Percentiles rank a stretch among this genome's conserved stretches.
Conservation (phyloP, 37 sponge, comb jelly and placozoan species). For the Ianthella basta region DNA sequence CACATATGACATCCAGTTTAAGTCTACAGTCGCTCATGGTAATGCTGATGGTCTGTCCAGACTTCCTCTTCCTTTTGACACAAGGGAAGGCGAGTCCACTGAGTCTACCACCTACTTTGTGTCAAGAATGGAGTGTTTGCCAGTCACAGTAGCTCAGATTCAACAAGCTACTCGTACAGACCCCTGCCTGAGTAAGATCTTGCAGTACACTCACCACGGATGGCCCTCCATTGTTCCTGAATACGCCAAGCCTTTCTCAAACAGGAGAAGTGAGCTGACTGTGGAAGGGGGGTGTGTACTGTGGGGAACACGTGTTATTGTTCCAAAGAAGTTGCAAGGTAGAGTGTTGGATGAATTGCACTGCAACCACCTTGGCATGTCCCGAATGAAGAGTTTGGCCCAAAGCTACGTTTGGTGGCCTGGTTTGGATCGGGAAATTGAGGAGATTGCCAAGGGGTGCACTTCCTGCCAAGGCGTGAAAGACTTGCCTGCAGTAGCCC, state of each 20-base stretch:
- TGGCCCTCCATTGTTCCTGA: conserved; percentile 30
- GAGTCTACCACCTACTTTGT: not conserved
- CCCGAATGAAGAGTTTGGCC: conserved; percentile 38
- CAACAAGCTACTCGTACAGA: conserved; percentile 13
- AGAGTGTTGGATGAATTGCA: conserved; percentile 15
- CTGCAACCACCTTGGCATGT: conserved; percentile 13
- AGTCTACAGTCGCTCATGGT: conserved; percentile 6
- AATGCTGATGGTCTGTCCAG: conserved; percentile 37
- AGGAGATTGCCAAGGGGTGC: conserved; percentile 1
- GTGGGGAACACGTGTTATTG: conserved; percentile 49
- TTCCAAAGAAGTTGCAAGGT: conserved; percentile 17
- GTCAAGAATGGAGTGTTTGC: conserved; percentile 15
- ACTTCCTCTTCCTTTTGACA: conserved; percentile 1
- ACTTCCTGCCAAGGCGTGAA: not conserved
- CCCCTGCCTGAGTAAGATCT: conserved; percentile 35
- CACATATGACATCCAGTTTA: not conserved
- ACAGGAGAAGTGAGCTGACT: conserved; percentile 26
- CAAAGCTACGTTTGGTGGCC: conserved; percentile 47
- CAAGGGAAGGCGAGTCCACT: not conserved
- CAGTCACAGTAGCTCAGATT: conserved; percentile 28
- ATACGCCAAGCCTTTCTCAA: conserved; percentile 18
- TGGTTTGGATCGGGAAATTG: conserved; percentile 26
- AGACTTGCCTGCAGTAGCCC: not conserved
- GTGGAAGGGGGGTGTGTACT: conserved; percentile 46
- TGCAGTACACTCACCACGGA: conserved; percentile 8